These are phyloP conservation scores for Dolichallabes microphthalmus DNA, from an alignment of 2,113 vertebrate species.

Conservation along the genomic window DNA sequence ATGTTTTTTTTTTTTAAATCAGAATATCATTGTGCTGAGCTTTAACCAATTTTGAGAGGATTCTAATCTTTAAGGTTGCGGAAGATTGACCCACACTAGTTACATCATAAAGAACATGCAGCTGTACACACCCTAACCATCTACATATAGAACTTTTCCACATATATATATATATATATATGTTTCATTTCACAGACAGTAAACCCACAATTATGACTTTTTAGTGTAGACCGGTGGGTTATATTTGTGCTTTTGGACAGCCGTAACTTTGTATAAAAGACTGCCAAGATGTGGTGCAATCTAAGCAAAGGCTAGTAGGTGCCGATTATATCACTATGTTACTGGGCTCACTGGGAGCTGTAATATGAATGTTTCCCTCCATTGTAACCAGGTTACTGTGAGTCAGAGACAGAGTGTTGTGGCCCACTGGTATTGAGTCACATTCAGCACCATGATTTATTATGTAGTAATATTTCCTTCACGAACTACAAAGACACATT, in stretches of 20 bases:
- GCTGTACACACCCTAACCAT: neutral
- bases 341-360: constrained; percentile 26
- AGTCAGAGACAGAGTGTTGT: constrained; percentile 18
- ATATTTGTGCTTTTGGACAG: constrained; percentile 29
- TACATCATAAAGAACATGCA: neutral
- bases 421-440: constrained; percentile 26
- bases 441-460: constrained; percentile 37
- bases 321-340: constrained; percentile 34
- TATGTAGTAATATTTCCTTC: constrained; percentile 38
- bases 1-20: neutral
- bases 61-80: neutral
- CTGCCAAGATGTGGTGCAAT: constrained; percentile 33
- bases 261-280: constrained; percentile 29
- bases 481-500: constrained; percentile 17
- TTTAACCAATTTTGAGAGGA: too few relatives aligned
- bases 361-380: constrained; percentile 27
- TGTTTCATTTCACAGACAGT: constrained; percentile 6
- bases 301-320: constrained; percentile 31
- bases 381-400: constrained; percentile 32
- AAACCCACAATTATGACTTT: constrained; percentile 34
- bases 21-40: neutral
- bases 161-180: neutral
- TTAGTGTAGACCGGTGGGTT: constrained; percentile 17
- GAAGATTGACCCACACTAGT: neutral
- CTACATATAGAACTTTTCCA: constrained; percentile 37